phyloP scores from a whole-genome alignment of 2,888 invertebrate species.

The Andricus curvator region DNA sequence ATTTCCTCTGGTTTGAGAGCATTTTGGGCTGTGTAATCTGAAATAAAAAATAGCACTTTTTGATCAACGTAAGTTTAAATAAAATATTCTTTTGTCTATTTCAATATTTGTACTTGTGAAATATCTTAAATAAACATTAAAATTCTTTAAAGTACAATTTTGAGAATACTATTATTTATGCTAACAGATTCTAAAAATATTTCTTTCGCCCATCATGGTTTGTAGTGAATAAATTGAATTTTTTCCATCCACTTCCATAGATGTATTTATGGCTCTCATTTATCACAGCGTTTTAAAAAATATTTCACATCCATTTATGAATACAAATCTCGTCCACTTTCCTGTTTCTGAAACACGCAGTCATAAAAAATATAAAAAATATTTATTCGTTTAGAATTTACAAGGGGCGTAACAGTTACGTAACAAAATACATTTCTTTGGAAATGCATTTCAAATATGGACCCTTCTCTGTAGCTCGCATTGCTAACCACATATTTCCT shows the following conservation, averaged over 20 bases:
- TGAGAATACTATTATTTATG: too few relatives aligned
- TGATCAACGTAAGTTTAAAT: too few relatives aligned
- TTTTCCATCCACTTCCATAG: not conserved
- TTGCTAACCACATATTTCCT: slow-evolving; percentile 10
- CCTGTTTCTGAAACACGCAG: slow-evolving; percentile 41
- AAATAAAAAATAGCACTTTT: too few relatives aligned
- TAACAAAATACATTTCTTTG: slow-evolving; percentile 9
- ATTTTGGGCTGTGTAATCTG: too few relatives aligned
- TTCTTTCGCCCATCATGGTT: too few relatives aligned
- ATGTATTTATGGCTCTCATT: not conserved
- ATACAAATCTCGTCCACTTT: slow-evolving; percentile 49
- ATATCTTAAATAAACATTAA: too few relatives aligned
- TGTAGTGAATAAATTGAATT: not conserved
- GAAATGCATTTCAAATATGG: slow-evolving; percentile 16
- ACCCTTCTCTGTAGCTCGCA: not conserved
- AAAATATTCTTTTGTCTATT: too few relatives aligned
- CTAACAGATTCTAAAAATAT: too few relatives aligned
- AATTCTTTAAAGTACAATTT: too few relatives aligned
- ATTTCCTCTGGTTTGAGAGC: too few relatives aligned
- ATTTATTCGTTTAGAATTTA: slow-evolving; percentile 18
- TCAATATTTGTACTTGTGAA: too few relatives aligned
- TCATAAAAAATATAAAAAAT: slow-evolving; percentile 29
- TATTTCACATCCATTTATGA: slow-evolving; percentile 25
- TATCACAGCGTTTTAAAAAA: slow-evolving; percentile 14
- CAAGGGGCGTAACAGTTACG: slow-evolving; percentile 27